Percentiles rank a stretch among this genome's conserved stretches.
These are phyloP conservation scores for Drosophila acutilabella DNA, from an alignment of 2,888 invertebrate genomes.

Conservation along the genomic window DNA sequence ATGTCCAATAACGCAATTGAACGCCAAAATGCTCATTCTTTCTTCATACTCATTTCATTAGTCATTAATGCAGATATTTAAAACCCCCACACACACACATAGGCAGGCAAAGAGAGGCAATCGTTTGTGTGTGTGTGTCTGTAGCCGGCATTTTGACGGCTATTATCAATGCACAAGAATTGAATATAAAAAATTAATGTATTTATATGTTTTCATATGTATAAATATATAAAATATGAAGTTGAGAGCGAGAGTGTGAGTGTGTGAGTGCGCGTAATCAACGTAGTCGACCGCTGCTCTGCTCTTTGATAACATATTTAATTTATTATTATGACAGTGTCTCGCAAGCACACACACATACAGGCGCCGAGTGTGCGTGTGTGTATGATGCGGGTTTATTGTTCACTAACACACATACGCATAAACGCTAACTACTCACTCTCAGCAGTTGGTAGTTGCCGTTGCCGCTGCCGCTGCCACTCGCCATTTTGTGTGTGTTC, in stretches of 20 bases:
- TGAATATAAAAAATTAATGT: not conserved
- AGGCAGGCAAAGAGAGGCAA: not conserved
- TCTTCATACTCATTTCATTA: slow-evolving; percentile 19
- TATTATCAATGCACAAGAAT: slow-evolving; percentile 37
- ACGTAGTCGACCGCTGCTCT: not conserved
- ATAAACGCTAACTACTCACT: slow-evolving; percentile 9
- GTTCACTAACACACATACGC: not conserved
- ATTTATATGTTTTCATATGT: too few relatives aligned
- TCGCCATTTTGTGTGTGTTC: slow-evolving; percentile 52
- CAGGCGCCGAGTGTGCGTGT: not conserved
- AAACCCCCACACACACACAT: not conserved
- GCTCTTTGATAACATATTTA: slow-evolving; percentile 60
- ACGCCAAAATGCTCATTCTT: slow-evolving; percentile 6
- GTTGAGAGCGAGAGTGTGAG: not conserved
- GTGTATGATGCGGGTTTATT: not conserved
- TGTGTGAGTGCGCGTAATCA: slow-evolving; percentile 19
- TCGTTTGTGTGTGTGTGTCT: slow-evolving; percentile 1
- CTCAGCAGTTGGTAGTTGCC: slow-evolving; percentile 23
- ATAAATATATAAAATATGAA: not conserved
- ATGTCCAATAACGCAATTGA: slow-evolving; percentile 40
- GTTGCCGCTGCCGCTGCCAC: slow-evolving; percentile 6
- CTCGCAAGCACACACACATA: slow-evolving; percentile 32
- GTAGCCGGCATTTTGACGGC: slow-evolving; percentile 26
- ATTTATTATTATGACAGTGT: slow-evolving; percentile 55
- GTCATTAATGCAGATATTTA: slow-evolving; percentile 26